Evolutionary conservation across 1,140 invertebrate genomes (phyloP).

Genomic region (Drosophila lini): DNA sequence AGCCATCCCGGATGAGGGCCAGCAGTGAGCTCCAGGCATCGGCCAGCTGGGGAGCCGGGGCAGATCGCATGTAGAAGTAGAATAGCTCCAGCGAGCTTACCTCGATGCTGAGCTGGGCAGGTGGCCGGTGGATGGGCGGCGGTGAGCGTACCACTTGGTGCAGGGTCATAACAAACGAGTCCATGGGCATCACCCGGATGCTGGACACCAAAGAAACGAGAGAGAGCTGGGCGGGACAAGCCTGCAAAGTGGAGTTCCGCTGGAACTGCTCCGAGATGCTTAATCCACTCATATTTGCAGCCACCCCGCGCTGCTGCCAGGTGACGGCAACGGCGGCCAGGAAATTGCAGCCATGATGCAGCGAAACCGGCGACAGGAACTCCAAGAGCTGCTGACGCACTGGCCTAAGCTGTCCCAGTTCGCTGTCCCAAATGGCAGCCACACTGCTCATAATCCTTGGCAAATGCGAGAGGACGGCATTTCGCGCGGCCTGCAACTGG

Average conservation of each 20-base stretch:
- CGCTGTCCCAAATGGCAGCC: constrained; percentile 92
- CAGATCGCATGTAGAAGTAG: constrained; percentile 90
- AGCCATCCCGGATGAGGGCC: constrained; percentile 91
- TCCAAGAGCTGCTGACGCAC: constrained; percentile 93
- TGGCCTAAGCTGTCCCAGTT: constrained; percentile 84
- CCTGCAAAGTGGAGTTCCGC: constrained; percentile 85
- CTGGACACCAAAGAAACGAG: constrained; percentile 92
- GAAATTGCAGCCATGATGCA: constrained; percentile 93
- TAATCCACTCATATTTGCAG: constrained; percentile 65
- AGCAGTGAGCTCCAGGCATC: constrained; percentile 93
- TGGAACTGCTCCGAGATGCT: constrained; percentile 74
- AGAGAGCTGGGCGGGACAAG: constrained; percentile 90
- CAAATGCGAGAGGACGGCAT: constrained; percentile 91
- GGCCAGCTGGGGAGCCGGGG: constrained; percentile 88
- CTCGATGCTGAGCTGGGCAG: constrained; percentile 87
- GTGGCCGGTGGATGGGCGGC: constrained; percentile 88
- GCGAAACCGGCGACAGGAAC: constrained; percentile 94
- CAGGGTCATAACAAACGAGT: constrained; percentile 93
- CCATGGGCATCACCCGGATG: constrained; percentile 93
- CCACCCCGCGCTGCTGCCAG: constrained; percentile 91
- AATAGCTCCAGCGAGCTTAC: constrained; percentile 87
- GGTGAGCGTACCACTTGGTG: constrained; percentile 92
- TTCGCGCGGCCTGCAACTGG: constrained; percentile 86
- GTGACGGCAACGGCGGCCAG: constrained; percentile 94
- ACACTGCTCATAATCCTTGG: constrained; percentile 93